These are phyloP conservation scores for Allygus modestus DNA, from an alignment of 2,888 invertebrate genomes.

Conservation along the genomic window DNA sequence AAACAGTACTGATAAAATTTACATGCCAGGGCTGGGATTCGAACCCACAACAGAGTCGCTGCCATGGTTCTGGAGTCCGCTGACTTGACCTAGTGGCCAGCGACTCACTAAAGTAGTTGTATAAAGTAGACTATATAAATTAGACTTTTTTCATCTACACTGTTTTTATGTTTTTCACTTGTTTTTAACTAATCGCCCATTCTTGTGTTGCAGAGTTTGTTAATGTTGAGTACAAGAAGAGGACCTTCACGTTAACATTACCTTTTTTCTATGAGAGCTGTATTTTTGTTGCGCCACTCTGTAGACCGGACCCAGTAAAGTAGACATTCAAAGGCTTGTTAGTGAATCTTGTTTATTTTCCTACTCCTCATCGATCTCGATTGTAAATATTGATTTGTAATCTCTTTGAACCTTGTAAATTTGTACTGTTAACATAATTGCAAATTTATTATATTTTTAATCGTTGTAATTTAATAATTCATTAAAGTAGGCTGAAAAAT, in stretches of 20 bases:
- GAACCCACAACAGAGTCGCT: too few species aligned
- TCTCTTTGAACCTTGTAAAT: neutral
- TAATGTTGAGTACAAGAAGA: conserved; percentile 36
- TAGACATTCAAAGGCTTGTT: conserved; percentile 52
- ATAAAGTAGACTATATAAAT: too few species aligned
- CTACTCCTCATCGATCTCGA: neutral
- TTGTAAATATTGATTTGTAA: conserved; percentile 12
- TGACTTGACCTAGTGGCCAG: too few species aligned
- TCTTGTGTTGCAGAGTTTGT: conserved; percentile 30
- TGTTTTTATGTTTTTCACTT: too few species aligned
- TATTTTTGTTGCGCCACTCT: conserved; percentile 54
- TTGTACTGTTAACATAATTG: conserved; percentile 23
- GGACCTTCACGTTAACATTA: conserved; percentile 55
- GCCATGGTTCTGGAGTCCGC: too few species aligned
- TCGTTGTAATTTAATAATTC: conserved; percentile 24
- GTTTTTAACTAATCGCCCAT: too few species aligned
- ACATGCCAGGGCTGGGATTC: too few species aligned
- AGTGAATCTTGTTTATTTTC: conserved; percentile 19
- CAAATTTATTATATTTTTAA: conserved; percentile 28
- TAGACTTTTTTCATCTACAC: too few species aligned
- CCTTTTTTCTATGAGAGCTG: conserved; percentile 57
- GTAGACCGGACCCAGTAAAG: conserved; percentile 52
- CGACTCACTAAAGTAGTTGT: too few species aligned
- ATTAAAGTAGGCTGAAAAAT: conserved; percentile 37
- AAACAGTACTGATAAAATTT: too few species aligned